phyloP scores from a whole-genome alignment of 2,888 invertebrate genomes.

The Agrilus biguttatus region DNA sequence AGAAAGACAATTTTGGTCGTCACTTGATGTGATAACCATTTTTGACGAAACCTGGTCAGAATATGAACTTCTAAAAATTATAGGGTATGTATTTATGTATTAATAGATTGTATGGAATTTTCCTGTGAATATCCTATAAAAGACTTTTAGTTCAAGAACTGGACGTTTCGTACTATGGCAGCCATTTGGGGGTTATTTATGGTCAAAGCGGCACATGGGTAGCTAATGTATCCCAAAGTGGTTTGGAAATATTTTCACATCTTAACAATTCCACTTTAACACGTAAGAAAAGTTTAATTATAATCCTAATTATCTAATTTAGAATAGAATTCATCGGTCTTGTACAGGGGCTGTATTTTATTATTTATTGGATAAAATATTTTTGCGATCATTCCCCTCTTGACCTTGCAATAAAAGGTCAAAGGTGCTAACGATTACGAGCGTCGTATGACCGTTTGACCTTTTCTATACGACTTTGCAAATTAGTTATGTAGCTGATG shows the following conservation, averaged over 20 bases:
- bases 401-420: too few species aligned
- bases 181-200: slow-evolving; percentile 45
- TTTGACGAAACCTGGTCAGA: slow-evolving; percentile 43
- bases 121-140: too few species aligned
- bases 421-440: too few species aligned
- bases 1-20: slow-evolving; percentile 25
- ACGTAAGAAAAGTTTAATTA: too few species aligned
- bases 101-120: neutral
- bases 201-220: slow-evolving; percentile 48
- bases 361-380: too few species aligned
- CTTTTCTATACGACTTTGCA: too few species aligned
- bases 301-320: too few species aligned
- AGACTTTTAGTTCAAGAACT: slow-evolving; percentile 35
- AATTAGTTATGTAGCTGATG: too few species aligned
- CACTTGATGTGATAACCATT: slow-evolving; percentile 40
- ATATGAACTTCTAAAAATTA: slow-evolving; percentile 37
- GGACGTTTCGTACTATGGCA: slow-evolving; percentile 43
- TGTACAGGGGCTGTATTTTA: too few species aligned
- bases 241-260: slow-evolving; percentile 31
- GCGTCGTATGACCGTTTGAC: too few species aligned
- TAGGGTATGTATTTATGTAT: slow-evolving; percentile 5
- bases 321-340: too few species aligned
- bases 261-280: slow-evolving; percentile 24
- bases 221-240: slow-evolving; percentile 40
- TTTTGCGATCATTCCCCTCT: too few species aligned